Conservation (phyloP, 30 jellyfish, hydroid and myxozoan genomes). For the Pelagia noctiluca region DNA sequence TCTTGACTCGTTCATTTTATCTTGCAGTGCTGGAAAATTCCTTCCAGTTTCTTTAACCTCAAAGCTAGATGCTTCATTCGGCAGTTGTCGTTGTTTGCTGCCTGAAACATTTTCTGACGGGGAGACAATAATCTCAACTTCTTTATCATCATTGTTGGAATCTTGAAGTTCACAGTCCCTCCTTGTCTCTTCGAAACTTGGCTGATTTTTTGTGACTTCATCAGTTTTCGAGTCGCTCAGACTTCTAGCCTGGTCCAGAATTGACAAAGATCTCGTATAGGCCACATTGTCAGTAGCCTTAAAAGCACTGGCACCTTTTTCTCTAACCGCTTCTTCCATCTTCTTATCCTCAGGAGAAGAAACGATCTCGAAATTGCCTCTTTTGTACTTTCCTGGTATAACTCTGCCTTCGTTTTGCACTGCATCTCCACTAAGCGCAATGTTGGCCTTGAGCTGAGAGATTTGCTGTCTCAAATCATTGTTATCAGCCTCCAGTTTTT, state of each 20-base stretch:
- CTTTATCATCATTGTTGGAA: not conserved
- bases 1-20: not conserved
- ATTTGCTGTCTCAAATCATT: conserved; percentile 60
- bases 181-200: not conserved
- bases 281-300: not conserved
- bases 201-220: not conserved
- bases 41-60: not conserved
- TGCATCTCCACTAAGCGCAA: conserved; percentile 47
- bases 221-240: conserved; percentile 34
- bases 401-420: conserved; percentile 53
- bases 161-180: not conserved
- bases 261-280: not conserved
- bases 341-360: conserved; percentile 15
- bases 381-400: conserved; percentile 63
- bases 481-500: conserved; percentile 62
- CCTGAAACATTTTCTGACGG: not conserved
- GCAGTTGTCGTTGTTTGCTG: no score
- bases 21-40: not conserved
- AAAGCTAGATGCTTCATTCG: not conserved
- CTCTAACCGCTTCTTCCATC: not conserved
- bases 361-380: conserved; percentile 75
- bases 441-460: conserved; percentile 55
- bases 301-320: conserved; percentile 47
- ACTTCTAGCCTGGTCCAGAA: conserved; percentile 54
- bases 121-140: not conserved